Percentiles rank a stretch among this genome's conserved stretches.
Conservation (phyloP, 2,113 vertebrate genomes). For the Poicephalus meyeri region DNA sequence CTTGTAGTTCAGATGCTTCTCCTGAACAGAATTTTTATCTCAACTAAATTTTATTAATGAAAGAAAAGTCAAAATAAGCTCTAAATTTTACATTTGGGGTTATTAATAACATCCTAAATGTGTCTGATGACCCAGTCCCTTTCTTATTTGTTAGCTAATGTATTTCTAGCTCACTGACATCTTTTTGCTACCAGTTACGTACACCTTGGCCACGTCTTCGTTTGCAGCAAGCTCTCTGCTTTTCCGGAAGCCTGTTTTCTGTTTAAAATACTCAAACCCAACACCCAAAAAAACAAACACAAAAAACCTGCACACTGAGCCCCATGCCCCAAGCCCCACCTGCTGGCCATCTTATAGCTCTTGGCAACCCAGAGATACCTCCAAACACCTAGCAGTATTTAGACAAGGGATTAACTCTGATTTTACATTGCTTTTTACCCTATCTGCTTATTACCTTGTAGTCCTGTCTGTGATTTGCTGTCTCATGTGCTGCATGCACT, state of each 20-base stretch:
- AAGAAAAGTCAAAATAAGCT: not conserved
- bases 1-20: not conserved
- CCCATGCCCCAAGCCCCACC: no score
- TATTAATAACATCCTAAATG: not conserved
- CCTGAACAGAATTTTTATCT: not conserved
- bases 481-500: not conserved
- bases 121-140: not conserved
- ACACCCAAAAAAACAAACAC: not conserved
- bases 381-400: not conserved
- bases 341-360: not conserved
- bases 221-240: not conserved
- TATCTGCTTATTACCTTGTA: not conserved
- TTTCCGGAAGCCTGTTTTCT: not conserved
- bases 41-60: not conserved
- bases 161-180: not conserved
- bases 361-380: not conserved
- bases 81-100: not conserved
- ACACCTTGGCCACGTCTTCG: not conserved
- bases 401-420: not conserved
- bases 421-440: not conserved
- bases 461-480: not conserved
- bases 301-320: no score
- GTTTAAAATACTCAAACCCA: not conserved
- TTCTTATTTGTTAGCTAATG: not conserved
- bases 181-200: not conserved